Base-by-base conservation (phyloP, 2,113 vertebrate species). In the Bubo blakistoni region DNA sequence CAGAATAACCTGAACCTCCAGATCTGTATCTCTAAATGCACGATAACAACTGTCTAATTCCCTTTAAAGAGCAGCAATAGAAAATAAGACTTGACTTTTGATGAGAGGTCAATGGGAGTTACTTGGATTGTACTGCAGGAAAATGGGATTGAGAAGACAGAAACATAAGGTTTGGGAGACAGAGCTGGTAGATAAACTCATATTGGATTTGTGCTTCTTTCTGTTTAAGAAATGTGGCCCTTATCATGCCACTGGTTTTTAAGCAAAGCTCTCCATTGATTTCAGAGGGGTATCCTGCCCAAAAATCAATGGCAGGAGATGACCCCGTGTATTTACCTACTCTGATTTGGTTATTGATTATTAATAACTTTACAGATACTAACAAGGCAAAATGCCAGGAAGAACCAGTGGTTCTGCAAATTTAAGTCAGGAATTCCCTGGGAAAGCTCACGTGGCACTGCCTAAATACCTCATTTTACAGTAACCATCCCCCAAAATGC, bases 231-330 rank as follows among this genome's bases (percentile, higher is more conserved):
- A 78, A 59, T 69, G 69, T 52, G 15, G 85, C 59, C 58, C 73
- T 69, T 85, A 51, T 21, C 54, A 30, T 20, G 66, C 54, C 32
- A 11, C 30, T 88, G 66, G 16, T 90, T 97, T 96, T 88, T 70
- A 91, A 95, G 84, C 51, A 80, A 90, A 95, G 81, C 51, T 91
- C 46, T 73, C 54, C 18, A 76, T 82, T 85, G 95, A 90, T 92
- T 96, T 84, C 84, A 67, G 73, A 76, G 74, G 78, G 74, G 42
- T 82, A 49, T 80, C 21, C 54, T 85, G 77, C 66, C 74, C 79
- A 79, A 91, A 95, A 95, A 94, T 84, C 89, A 80, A 88, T 70
- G 63, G 15, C 42, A 85, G 26, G 54, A 86, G 58, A 55, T 77
- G 46, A 21, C 59, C 84, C 42, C 3, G 0, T 63, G n/a, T 80